Percentiles rank a stretch among this genome's conserved stretches.
Evolutionary conservation across 2,113 vertebrate genomes (phyloP).

Genomic region (Percina caprodes): DNA sequence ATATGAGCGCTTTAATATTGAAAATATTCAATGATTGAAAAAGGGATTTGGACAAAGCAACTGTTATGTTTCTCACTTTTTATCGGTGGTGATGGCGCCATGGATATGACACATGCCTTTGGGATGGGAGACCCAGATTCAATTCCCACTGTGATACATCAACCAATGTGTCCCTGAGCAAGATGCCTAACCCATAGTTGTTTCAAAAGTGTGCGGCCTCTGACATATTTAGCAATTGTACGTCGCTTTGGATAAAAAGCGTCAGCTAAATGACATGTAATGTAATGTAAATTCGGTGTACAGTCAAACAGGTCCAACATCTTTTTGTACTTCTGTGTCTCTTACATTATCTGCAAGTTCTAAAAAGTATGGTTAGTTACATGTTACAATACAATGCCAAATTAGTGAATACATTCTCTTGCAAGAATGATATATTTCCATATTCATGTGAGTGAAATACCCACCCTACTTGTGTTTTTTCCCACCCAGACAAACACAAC

Average conservation of each 20-base stretch:
- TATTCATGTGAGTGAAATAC: conserved; percentile 1
- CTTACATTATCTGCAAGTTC: neutral
- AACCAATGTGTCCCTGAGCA: no score
- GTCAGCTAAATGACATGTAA: no score
- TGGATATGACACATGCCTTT: no score
- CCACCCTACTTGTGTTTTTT: neutral
- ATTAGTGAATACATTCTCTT: neutral
- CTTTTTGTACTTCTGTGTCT: neutral
- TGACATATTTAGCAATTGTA: no score
- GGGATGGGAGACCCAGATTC: no score
- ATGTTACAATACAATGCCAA: neutral
- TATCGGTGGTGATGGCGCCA: neutral
- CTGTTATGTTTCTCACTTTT: neutral
- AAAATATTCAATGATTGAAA: neutral
- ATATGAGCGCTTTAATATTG: neutral
- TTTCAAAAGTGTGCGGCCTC: no score
- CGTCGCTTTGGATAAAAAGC: no score
- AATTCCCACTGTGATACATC: no score
- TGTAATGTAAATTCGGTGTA: no score
- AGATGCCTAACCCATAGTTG: no score
- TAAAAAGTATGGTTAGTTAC: neutral
- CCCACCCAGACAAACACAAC: neutral
- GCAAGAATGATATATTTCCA: neutral
- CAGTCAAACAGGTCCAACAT: neutral
- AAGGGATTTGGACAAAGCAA: neutral